phyloP scores from a whole-genome alignment of 2,888 invertebrate species.

The Platycheirus albimanus region DNA sequence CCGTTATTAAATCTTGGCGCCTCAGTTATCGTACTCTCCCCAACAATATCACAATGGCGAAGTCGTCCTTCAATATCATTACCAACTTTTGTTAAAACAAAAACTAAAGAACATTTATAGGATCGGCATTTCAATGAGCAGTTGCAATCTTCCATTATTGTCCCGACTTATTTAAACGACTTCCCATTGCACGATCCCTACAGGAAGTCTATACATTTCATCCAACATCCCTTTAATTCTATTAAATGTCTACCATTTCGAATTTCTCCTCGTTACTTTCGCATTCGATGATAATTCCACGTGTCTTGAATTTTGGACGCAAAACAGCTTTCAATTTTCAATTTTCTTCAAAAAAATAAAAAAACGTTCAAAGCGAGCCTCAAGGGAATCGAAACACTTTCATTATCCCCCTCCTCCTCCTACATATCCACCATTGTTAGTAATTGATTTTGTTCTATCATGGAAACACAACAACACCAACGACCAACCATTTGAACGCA shows the following conservation, averaged over 20 bases:
- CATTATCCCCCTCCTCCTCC: slow-evolving; percentile 41
- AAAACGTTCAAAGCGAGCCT: slow-evolving; percentile 18
- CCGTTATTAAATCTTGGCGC: no score
- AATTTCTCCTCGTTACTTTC: slow-evolving; percentile 14
- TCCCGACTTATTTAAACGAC: slow-evolving; percentile 19
- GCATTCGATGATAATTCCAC: slow-evolving; percentile 50
- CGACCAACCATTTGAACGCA: slow-evolving; percentile 16
- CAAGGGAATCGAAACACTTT: slow-evolving; percentile 58
- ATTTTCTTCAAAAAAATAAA: slow-evolving; percentile 35
- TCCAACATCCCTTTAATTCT: slow-evolving; percentile 42
- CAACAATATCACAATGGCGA: no score
- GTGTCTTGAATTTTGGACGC: slow-evolving; percentile 43
- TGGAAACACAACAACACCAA: slow-evolving; percentile 31
- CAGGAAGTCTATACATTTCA: slow-evolving; percentile 15
- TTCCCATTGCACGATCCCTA: background rate
- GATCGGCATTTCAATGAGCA: slow-evolving; percentile 11
- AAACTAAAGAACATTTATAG: background rate
- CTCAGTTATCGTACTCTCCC: no score
- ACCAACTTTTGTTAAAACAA: background rate
- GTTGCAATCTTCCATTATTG: slow-evolving; percentile 11
- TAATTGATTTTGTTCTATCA: slow-evolving; percentile 67
- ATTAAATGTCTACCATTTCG: slow-evolving; percentile 34
- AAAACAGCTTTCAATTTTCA: slow-evolving; percentile 56
- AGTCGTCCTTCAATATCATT: no score
- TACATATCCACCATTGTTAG: slow-evolving; percentile 46